These are phyloP conservation scores for Phallusia fumigata DNA, from an alignment of 23 tunicate species.

Conservation along the genomic window DNA sequence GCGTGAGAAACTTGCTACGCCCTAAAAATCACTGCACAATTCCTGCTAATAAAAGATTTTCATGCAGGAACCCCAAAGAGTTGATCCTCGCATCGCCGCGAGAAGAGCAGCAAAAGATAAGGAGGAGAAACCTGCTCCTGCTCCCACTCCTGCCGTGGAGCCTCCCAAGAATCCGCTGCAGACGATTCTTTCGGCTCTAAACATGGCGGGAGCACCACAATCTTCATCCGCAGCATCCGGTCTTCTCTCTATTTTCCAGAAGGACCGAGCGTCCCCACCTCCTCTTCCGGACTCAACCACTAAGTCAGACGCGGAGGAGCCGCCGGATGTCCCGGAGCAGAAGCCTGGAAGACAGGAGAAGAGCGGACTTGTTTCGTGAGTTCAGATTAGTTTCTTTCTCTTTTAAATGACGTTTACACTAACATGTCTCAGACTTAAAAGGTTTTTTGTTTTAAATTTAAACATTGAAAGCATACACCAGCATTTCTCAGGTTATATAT, in stretches of 20 bases:
- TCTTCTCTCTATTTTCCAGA: slow-evolving; percentile 38
- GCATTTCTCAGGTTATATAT: no score
- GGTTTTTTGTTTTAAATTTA: no score
- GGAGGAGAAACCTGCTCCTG: background rate
- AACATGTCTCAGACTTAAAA: no score
- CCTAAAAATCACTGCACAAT: background rate
- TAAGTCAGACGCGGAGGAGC: slow-evolving; percentile 47
- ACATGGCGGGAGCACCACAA: slow-evolving; percentile 34
- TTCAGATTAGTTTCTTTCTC: background rate
- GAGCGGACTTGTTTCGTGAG: slow-evolving; percentile 31
- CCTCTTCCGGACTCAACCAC: slow-evolving; percentile 63
- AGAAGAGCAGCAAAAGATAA: slow-evolving; percentile 22
- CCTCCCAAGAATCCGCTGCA: slow-evolving; percentile 63
- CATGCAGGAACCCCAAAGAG: background rate
- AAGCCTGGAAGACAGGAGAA: background rate
- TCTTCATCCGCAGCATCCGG: slow-evolving; percentile 25
- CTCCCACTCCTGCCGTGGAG: slow-evolving; percentile 19
- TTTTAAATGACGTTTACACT: no score
- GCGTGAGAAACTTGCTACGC: no score
- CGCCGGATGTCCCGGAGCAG: slow-evolving; percentile 6
- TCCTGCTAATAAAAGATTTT: background rate
- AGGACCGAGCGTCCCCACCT: slow-evolving; percentile 33
- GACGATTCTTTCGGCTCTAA: slow-evolving; percentile 69
- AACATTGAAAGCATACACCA: no score
- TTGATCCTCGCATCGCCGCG: slow-evolving; percentile 42